These are phyloP conservation scores for Noctilio leporinus DNA, from an alignment of 2,113 vertebrate species.

Conservation along the genomic window DNA sequence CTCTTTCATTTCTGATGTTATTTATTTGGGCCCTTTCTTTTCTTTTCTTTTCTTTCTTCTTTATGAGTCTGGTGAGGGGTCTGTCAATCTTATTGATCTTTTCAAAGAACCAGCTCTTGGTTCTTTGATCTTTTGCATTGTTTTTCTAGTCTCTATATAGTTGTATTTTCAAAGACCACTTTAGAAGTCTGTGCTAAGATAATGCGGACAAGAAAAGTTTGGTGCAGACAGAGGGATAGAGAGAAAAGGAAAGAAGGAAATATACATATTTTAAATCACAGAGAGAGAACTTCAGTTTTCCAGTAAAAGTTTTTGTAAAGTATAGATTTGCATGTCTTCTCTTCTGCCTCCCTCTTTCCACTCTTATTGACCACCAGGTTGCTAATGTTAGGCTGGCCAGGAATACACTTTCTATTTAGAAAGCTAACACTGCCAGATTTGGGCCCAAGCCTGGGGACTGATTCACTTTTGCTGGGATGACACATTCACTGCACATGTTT, in stretches of 20 bases:
- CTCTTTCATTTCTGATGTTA: background rate
- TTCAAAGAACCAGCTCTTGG: background rate
- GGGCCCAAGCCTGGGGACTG: constrained; percentile 49
- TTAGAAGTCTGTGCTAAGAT: background rate
- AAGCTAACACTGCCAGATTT: constrained; percentile 49
- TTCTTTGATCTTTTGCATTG: background rate
- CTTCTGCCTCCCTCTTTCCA: background rate
- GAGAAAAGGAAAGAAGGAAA: background rate
- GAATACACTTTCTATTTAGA: constrained; percentile 74
- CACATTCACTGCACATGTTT: constrained; percentile 64
- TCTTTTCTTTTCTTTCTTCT: background rate
- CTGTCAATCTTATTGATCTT: background rate
- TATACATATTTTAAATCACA: background rate
- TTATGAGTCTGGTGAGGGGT: background rate
- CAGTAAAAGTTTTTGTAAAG: constrained; percentile 11
- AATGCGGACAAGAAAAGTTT: background rate
- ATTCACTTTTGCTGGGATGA: constrained; percentile 73
- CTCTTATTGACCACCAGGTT: background rate
- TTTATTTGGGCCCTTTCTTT: background rate
- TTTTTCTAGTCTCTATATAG: background rate
- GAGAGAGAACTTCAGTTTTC: background rate
- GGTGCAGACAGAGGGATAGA: background rate
- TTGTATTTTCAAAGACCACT: background rate
- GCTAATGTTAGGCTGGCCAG: constrained; percentile 60
- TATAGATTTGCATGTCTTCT: constrained; percentile 26